phyloP scores from a whole-genome alignment of 2,888 invertebrate genomes.

The Troides aeacus region DNA sequence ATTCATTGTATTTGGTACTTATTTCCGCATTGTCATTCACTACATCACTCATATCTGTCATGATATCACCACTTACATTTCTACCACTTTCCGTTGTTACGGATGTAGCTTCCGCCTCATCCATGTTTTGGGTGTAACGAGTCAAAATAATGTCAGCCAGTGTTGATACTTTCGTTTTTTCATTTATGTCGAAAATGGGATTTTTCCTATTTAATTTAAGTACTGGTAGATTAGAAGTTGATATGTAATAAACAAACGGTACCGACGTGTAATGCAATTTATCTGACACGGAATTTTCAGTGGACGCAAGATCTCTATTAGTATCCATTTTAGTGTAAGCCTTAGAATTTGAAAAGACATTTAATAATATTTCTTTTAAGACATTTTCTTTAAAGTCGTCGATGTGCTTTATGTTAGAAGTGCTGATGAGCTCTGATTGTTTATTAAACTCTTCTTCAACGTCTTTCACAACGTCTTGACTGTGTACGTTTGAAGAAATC shows the following conservation, averaged over 20 bases:
- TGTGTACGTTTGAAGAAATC: conserved; percentile 52
- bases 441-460: conserved; percentile 49
- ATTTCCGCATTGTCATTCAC: not conserved
- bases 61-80: not conserved
- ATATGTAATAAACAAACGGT: not conserved
- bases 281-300: not conserved
- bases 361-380: conserved; percentile 20
- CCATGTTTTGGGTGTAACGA: not conserved
- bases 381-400: conserved; percentile 4
- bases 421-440: conserved; percentile 25
- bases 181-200: conserved; percentile 3
- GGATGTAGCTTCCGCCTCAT: not conserved
- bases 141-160: conserved; percentile 2
- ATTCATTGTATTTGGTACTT: not conserved
- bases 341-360: conserved; percentile 7
- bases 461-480: conserved; percentile 47
- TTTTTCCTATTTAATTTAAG: conserved; percentile 5
- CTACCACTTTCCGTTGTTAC: not conserved
- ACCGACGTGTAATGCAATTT: not conserved
- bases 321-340: not conserved
- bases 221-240: not conserved
- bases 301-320: not conserved
- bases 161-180: not conserved
- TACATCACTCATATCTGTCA: not conserved
- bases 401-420: not conserved